phyloP scores from a whole-genome alignment of 23 tunicate species.

The Styela clava region DNA sequence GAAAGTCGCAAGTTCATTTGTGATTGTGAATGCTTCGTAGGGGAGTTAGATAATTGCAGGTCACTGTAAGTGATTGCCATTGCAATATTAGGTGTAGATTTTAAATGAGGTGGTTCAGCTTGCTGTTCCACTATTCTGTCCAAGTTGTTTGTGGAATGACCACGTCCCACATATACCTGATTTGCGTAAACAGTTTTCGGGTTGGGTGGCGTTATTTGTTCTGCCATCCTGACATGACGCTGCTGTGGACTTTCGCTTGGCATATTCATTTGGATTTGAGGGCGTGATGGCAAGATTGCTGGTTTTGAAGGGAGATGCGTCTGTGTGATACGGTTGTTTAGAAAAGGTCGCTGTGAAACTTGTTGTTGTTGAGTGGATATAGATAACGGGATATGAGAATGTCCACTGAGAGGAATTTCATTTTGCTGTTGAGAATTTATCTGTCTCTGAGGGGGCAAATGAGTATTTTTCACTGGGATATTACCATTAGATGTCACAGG shows the following conservation, averaged over 20 bases:
- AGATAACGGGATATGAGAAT: background rate
- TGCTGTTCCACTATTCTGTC: slow-evolving; percentile 15
- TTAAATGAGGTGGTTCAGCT: background rate
- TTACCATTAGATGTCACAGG: background rate
- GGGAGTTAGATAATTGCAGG: background rate
- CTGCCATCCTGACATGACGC: slow-evolving; percentile 4
- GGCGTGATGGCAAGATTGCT: slow-evolving; percentile 30
- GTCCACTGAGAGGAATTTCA: background rate
- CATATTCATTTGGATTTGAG: slow-evolving; percentile 18
- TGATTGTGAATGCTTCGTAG: background rate
- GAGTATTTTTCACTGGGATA: background rate
- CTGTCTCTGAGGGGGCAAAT: background rate
- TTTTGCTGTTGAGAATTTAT: slow-evolving; percentile 16
- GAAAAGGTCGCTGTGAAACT: slow-evolving; percentile 1
- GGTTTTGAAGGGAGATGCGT: background rate
- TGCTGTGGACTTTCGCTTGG: slow-evolving; percentile 21
- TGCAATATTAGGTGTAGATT: background rate
- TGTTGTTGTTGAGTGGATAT: background rate
- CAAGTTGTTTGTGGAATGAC: slow-evolving; percentile 25
- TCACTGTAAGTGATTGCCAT: background rate
- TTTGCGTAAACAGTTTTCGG: slow-evolving; percentile 8
- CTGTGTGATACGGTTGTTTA: background rate
- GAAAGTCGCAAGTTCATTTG: slow-evolving; percentile 36
- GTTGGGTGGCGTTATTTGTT: background rate
- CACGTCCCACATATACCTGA: slow-evolving; percentile 3